These are phyloP conservation scores for Drosophila demipolita DNA, from an alignment of 2,888 invertebrate species.

Conservation along the genomic window DNA sequence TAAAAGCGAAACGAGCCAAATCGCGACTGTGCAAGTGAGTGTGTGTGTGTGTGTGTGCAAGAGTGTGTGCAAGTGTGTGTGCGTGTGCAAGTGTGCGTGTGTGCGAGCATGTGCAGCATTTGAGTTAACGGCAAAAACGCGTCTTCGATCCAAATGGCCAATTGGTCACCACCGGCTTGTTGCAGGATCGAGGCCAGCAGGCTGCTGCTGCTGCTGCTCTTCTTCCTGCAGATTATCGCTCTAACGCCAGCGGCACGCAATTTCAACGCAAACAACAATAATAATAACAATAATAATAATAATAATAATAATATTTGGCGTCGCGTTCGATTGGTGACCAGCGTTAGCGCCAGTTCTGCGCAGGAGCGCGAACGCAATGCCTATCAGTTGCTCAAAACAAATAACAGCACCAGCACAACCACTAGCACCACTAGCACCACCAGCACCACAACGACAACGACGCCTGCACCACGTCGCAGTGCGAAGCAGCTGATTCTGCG, in stretches of 20 bases:
- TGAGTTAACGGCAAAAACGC: slow-evolving; percentile 59
- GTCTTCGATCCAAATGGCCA: slow-evolving; percentile 65
- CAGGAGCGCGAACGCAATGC: slow-evolving; percentile 73
- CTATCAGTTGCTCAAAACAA: slow-evolving; percentile 67
- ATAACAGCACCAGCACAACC: slow-evolving; percentile 32
- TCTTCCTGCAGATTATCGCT: slow-evolving; percentile 67
- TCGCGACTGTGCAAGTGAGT: slow-evolving; percentile 39
- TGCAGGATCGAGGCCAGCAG: slow-evolving; percentile 59
- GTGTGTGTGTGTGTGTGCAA: slow-evolving; percentile 13
- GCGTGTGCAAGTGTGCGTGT: slow-evolving; percentile 30
- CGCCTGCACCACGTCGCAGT: slow-evolving; percentile 44
- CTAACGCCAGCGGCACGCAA: slow-evolving; percentile 65
- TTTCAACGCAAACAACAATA: slow-evolving; percentile 53
- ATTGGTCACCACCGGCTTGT: slow-evolving; percentile 40
- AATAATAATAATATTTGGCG: slow-evolving; percentile 66
- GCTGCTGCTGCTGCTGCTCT: slow-evolving; percentile 61
- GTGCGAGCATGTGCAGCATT: slow-evolving; percentile 64
- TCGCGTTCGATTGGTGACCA: slow-evolving; percentile 71
- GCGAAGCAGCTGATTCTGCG: slow-evolving; percentile 75
- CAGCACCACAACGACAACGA: slow-evolving; percentile 32
- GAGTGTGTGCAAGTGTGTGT: slow-evolving; percentile 9
- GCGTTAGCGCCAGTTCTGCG: slow-evolving; percentile 51
- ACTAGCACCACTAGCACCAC: slow-evolving; percentile 36
- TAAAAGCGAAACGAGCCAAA: slow-evolving; percentile 20
- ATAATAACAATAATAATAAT: slow-evolving; percentile 48